Conservation (phyloP, 1,140 invertebrate genomes). For the Drepana arcuata region DNA sequence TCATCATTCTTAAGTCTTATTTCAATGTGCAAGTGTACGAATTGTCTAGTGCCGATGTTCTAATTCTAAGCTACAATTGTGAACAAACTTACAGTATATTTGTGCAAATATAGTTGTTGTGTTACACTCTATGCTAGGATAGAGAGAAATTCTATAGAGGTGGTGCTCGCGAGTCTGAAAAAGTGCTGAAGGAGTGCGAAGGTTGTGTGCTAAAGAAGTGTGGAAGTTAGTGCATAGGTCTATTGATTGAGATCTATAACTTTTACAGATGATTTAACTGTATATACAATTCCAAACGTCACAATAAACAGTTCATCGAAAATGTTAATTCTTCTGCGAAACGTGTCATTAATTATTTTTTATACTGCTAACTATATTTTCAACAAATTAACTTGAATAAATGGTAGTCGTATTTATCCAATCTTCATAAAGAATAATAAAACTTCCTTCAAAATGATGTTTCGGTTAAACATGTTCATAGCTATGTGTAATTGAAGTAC, state of each 20-base stretch:
- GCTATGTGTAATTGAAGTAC: too few species aligned
- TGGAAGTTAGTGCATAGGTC: conserved; percentile 51
- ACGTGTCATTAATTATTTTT: too few species aligned
- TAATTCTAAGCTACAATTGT: conserved; percentile 43
- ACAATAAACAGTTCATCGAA: too few species aligned
- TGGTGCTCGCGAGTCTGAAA: conserved; percentile 26
- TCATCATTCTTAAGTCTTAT: conserved; percentile 30
- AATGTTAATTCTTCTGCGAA: too few species aligned
- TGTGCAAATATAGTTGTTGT: conserved; percentile 49
- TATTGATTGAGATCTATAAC: conserved; percentile 54
- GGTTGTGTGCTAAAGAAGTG: conserved; percentile 61
- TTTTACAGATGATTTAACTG: too few species aligned
- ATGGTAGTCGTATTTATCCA: too few species aligned
- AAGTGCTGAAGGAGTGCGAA: conserved; percentile 55
- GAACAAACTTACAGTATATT: conserved; percentile 41
- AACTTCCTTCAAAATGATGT: too few species aligned
- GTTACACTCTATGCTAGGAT: conserved; percentile 59
- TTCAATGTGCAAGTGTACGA: conserved; percentile 45
- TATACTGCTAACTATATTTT: too few species aligned
- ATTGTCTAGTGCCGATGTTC: conserved; percentile 45
- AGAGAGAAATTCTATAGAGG: conserved; percentile 54
- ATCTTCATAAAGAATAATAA: too few species aligned
- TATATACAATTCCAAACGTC: too few species aligned
- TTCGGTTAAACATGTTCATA: too few species aligned
- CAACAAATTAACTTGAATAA: too few species aligned